A percentile compares a stretch with the other conserved stretches of the same genome.
These are phyloP conservation scores for Willisornis vidua DNA, from an alignment of 2,113 vertebrate genomes.

Conservation along the genomic window DNA sequence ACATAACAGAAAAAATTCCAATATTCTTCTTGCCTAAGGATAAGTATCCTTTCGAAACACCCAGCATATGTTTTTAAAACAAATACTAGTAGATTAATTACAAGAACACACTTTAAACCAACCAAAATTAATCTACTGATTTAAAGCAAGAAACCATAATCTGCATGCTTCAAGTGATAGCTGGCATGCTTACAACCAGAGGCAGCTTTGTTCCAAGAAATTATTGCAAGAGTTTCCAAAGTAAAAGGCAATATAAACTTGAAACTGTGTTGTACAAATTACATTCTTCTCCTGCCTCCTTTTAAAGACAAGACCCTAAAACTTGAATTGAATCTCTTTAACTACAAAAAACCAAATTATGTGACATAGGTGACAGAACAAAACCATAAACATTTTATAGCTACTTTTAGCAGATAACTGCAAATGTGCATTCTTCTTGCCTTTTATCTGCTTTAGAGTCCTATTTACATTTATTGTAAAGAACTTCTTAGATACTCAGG, in stretches of 20 bases:
- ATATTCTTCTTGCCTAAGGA: conserved; percentile 35
- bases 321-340: neutral
- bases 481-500: neutral
- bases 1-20: conserved; percentile 18
- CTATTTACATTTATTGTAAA: neutral
- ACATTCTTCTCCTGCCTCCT: neutral
- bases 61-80: conserved; percentile 48
- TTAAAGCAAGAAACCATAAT: conserved; percentile 45
- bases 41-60: conserved; percentile 59
- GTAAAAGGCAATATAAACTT: conserved; percentile 5
- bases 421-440: neutral
- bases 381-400: neutral
- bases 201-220: conserved; percentile 32
- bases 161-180: conserved; percentile 6
- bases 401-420: neutral
- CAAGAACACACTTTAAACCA: conserved; percentile 9
- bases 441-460: neutral
- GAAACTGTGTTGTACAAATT: neutral
- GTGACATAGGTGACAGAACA: neutral
- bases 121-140: conserved; percentile 40
- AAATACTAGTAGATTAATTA: conserved; percentile 55
- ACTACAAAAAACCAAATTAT: neutral
- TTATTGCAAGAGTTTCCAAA: neutral
- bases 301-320: conserved; percentile 2
- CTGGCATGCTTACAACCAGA: conserved; percentile 12